Base-by-base conservation (phyloP, 1,140 invertebrate genomes). In the Achatina immaculata region DNA sequence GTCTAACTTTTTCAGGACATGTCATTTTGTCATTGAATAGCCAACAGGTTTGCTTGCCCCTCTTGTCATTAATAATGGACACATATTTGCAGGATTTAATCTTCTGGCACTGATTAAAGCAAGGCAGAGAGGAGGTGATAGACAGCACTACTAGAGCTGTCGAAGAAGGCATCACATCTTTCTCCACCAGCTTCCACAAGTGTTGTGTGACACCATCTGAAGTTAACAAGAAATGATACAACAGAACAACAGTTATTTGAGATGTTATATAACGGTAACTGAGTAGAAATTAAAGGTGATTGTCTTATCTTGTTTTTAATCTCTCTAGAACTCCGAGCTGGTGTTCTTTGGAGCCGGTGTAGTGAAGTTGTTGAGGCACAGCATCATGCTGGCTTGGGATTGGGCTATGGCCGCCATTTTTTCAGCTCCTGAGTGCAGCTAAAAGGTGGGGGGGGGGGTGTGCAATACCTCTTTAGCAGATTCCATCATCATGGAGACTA, bases 91-190 rank as follows among this genome's bases (percentile, higher is more conserved):
- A 72, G n/a, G 2, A 16, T 1, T 6, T 9, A 16, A 42, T 3
- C 38, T 72, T 72, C 38, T 28, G 6, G 69, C 69, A 72, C 19
- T 28, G 36, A 40, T 43, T n/a, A 40, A 72, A 72, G 42, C 69
- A 72, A 42, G 11, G 21, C 2, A 43, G 40, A 28, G n/a, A 21
- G 69, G 69, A 72, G 42, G 43, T 40, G 16, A 72, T 40, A 28
- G n/a, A 7, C 9, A 45, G 28, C 4, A 3, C 28, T 36, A n/a
- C 19, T 3, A 72, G 7, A 19, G 16, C 34, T 72, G 34, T 14
- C 1, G 2, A 3, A 6, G 9, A 7, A 16, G 31, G 43, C 9
- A 43, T 36, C 38, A 72, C 19, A 45, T 72, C 42, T 72, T 45
- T 72, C 28, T 45, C 69, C 40, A 40, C 40, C 14, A 72, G 38